Percentiles rank a stretch among this genome's conserved stretches.
These are phyloP conservation scores for Micrastur ruficollis DNA, from an alignment of 2,797 vertebrate genomes.

Conservation along the genomic window DNA sequence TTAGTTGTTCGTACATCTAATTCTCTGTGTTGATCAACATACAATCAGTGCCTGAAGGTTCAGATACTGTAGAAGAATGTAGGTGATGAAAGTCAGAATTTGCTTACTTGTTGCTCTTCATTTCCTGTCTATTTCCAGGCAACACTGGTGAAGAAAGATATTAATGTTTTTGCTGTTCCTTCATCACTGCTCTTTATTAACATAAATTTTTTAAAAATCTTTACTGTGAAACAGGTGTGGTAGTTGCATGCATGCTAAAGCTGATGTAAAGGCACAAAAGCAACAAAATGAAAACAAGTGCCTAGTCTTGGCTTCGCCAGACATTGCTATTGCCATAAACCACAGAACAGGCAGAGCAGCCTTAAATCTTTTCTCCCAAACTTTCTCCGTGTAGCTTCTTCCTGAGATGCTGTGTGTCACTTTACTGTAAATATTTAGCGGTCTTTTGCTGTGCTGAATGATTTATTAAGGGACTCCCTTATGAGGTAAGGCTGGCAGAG, in stretches of 20 bases:
- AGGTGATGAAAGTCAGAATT: slow-evolving; percentile 14
- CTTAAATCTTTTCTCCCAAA: neutral
- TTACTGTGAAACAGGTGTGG: neutral
- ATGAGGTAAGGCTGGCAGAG: neutral
- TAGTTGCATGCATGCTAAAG: neutral
- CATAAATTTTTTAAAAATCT: neutral
- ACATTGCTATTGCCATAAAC: neutral
- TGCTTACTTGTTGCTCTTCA: neutral
- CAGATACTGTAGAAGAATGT: neutral
- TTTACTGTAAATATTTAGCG: slow-evolving; percentile 36
- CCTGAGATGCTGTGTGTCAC: neutral
- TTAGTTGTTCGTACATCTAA: neutral
- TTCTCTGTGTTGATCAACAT: neutral
- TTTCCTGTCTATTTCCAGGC: neutral
- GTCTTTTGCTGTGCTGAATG: neutral
- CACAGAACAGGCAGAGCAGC: neutral
- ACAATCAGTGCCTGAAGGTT: neutral
- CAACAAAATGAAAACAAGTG: neutral
- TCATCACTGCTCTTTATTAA: neutral
- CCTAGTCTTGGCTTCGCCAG: neutral
- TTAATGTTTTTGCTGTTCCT: neutral
- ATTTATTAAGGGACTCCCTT: neutral
- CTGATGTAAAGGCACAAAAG: neutral
- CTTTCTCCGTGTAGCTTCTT: neutral
- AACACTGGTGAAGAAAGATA: neutral